Evolutionary conservation across 2,113 vertebrate species (phyloP), one percentile per base, ranked within the genome.

Genomic region (Oreotragus oreotragus): DNA sequence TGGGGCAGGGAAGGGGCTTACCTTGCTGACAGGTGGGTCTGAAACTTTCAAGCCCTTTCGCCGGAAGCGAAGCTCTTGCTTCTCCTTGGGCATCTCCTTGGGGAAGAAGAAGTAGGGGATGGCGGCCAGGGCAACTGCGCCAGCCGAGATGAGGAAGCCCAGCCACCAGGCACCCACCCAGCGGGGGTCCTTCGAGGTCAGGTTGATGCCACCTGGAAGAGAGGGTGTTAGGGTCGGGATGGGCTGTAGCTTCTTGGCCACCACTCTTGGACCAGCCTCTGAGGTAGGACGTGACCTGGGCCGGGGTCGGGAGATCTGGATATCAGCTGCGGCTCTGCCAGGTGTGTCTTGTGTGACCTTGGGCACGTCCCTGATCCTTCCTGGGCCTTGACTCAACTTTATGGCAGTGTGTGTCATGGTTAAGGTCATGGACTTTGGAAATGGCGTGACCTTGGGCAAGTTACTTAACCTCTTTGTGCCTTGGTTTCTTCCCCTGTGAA

Each of bases 81-180:
- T 99, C 99, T 99, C 99, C 96, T 98, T 99, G 0, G 98, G 98
- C 99, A 99, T 99, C 47, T 99, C 98, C 70, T 97, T 98, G 7
- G 99, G 99, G 98, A 99, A 99, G 99, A 99, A 99, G 96, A 99
- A 98, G 97, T 99, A 99, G 0, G 99, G 99, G 92, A 99, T 89
- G 0, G 99, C 99, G 0, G 99, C 97, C 92, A 99, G 53, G 77
- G 99, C 98, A 92, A 99, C 99, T 0, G 99, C 47, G 5, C 98
- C 98, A 27, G 99, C 98, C 0, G 99, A 99, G 15, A 99, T 90
- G 43, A 99, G 98, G 98, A 99, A 99, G 4, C 99, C 99, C 0
- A 99, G 98, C 99, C 99, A 99, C 99, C 99, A 99, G 94, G 99
- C 99, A 0, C 99, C 99, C 0, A 99, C 99, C 99, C 99, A 99